Conservation (phyloP, 1,140 invertebrate genomes). For the Ceratosolen fusciceps region DNA sequence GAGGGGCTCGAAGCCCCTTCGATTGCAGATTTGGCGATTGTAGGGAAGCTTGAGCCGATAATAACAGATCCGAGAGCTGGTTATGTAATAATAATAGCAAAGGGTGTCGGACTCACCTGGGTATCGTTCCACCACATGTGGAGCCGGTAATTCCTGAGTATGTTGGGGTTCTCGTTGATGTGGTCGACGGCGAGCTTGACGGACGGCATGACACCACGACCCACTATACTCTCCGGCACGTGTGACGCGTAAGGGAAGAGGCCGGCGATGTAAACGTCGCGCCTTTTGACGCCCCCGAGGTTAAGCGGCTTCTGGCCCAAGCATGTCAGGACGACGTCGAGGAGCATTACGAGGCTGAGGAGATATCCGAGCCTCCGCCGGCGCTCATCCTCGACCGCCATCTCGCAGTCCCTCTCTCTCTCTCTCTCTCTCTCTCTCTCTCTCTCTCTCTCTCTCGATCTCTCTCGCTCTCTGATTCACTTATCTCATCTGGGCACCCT, state of each 20-base stretch:
- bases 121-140: constrained; percentile 97
- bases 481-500: not conserved
- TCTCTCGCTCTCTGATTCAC: constrained; percentile 19
- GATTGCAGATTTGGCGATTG: too few relatives aligned
- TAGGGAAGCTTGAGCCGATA: too few relatives aligned
- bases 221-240: constrained; percentile 77
- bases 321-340: constrained; percentile 57
- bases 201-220: constrained; percentile 93
- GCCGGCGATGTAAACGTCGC: constrained; percentile 90
- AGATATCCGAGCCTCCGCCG: constrained; percentile 31
- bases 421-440: constrained; percentile 20
- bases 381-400: constrained; percentile 39
- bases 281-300: constrained; percentile 70
- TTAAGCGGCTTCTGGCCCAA: constrained; percentile 73
- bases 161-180: constrained; percentile 89
- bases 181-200: constrained; percentile 92
- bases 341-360: constrained; percentile 54
- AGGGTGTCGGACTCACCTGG: constrained; percentile 79
- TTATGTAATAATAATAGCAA: not conserved
- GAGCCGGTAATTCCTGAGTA: constrained; percentile 88
- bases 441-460: constrained; percentile 28
- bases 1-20: too few relatives aligned
- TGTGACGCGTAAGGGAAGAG: constrained; percentile 90
- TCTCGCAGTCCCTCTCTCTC: constrained; percentile 12
- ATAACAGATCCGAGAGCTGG: too few relatives aligned